These are phyloP conservation scores for Graptemys geographica DNA, from an alignment of 2,797 vertebrate species.

Conservation along the genomic window DNA sequence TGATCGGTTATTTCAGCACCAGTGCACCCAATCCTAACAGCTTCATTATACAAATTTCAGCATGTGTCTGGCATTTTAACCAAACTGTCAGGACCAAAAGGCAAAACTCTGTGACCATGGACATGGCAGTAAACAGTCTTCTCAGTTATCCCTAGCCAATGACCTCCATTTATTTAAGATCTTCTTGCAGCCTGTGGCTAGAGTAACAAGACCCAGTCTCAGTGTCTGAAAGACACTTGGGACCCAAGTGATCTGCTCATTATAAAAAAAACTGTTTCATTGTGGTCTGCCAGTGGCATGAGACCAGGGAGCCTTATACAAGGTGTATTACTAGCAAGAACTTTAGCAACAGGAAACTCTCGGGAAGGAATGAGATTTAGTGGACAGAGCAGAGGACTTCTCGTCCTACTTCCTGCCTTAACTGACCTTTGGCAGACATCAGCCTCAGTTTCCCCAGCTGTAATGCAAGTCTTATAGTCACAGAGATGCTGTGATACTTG, in stretches of 20 bases:
- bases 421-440: not conserved
- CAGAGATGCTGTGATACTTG: not conserved
- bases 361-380: not conserved
- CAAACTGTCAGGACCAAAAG: not conserved
- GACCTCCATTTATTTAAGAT: not conserved
- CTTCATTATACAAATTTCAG: not conserved
- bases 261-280: not conserved
- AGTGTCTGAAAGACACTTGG: rapidly evolving
- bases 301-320: not conserved
- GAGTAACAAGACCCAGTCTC: not conserved
- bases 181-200: not conserved
- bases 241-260: rapidly evolving
- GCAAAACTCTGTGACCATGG: not conserved
- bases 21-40: not conserved
- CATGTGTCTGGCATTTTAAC: not conserved
- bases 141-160: not conserved
- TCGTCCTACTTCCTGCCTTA: not conserved
- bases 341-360: not conserved
- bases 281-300: not conserved
- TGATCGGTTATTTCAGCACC: not conserved
- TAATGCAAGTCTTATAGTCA: rapidly evolving
- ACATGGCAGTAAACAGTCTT: not conserved
- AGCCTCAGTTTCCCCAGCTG: not conserved
- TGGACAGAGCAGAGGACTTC: not conserved
- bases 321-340: rapidly evolving